A percentile compares a stretch with the other conserved stretches of the same genome.
Evolutionary conservation across 2,113 vertebrate species (phyloP).

Genomic region (Rhegmatorhina hoffmannsi): DNA sequence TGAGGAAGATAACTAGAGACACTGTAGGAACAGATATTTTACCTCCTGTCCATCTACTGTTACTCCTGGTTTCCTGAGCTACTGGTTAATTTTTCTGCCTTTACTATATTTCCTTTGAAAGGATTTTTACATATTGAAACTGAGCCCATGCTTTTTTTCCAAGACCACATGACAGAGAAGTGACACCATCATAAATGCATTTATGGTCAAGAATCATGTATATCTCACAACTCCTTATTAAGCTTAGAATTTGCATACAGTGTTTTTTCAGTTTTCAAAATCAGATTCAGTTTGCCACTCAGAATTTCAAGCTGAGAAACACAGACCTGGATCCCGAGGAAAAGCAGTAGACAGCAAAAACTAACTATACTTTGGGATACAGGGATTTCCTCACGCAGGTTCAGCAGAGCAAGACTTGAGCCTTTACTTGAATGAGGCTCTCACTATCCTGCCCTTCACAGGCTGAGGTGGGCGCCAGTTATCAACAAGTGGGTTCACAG

Average conservation of each 20-base stretch:
- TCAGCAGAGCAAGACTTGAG: not conserved
- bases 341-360: conserved; percentile 12
- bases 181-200: not conserved
- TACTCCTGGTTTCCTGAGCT: not conserved
- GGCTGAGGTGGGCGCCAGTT: conserved; percentile 95
- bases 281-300: not conserved
- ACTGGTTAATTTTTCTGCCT: not conserved
- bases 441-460: conserved; percentile 85
- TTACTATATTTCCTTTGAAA: not conserved
- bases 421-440: conserved; percentile 80
- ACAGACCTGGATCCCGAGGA: conserved; percentile 6
- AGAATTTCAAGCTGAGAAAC: conserved; percentile 36
- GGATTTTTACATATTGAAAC: not conserved
- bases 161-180: not conserved
- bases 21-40: not conserved
- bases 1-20: not conserved
- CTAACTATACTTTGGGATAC: conserved; percentile 7
- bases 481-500: conserved; percentile 81
- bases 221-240: not conserved
- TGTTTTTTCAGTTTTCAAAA: not conserved
- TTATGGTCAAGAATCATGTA: not conserved
- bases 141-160: not conserved
- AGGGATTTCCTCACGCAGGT: conserved; percentile 12
- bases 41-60: not conserved
- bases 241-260: not conserved